phyloP scores from a whole-genome alignment of 2,797 vertebrate genomes.

The Aeoliscus strigatus region DNA sequence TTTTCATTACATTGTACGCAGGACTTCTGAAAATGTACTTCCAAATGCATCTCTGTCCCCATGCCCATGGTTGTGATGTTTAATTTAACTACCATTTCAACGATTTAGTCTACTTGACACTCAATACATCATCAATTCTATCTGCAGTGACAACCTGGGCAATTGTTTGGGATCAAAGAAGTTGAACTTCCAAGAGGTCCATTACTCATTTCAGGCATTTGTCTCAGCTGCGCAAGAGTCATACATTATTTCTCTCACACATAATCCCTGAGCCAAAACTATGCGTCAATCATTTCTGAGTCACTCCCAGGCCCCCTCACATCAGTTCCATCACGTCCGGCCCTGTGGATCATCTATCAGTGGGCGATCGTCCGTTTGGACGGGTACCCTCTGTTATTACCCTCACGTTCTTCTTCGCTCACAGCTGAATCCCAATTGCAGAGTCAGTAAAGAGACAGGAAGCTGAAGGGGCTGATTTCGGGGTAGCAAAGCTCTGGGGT shows the following conservation, averaged over 20 bases:
- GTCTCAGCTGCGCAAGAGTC: slow-evolving; percentile 52
- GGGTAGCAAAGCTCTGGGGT: slow-evolving; percentile 62
- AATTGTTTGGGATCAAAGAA: slow-evolving; percentile 61
- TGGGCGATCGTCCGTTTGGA: slow-evolving; percentile 55
- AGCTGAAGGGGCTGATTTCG: slow-evolving; percentile 43
- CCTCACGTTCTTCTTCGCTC: slow-evolving; percentile 45
- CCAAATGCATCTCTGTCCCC: too few species aligned
- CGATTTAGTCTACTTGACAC: slow-evolving; percentile 60
- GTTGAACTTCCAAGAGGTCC: slow-evolving; percentile 61
- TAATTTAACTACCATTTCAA: slow-evolving; percentile 64
- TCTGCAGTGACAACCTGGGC: slow-evolving; percentile 52
- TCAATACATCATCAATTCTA: slow-evolving; percentile 51
- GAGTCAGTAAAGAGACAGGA: slow-evolving; percentile 54
- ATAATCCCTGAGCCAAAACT: slow-evolving; percentile 47
- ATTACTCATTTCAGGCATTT: slow-evolving; percentile 63
- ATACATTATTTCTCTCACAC: slow-evolving; percentile 60
- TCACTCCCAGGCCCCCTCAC: slow-evolving; percentile 39
- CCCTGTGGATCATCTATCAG: slow-evolving; percentile 63
- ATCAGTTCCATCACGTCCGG: slow-evolving; percentile 59
- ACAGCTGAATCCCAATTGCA: slow-evolving; percentile 62
- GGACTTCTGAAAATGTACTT: too few species aligned
- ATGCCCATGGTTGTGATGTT: slow-evolving; percentile 34
- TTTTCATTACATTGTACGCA: too few species aligned
- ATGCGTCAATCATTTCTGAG: slow-evolving; percentile 63
- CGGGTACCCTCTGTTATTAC: slow-evolving; percentile 64